Evolutionary conservation across 2,888 invertebrate genomes (phyloP).

Genomic region (Spodoptera picta): DNA sequence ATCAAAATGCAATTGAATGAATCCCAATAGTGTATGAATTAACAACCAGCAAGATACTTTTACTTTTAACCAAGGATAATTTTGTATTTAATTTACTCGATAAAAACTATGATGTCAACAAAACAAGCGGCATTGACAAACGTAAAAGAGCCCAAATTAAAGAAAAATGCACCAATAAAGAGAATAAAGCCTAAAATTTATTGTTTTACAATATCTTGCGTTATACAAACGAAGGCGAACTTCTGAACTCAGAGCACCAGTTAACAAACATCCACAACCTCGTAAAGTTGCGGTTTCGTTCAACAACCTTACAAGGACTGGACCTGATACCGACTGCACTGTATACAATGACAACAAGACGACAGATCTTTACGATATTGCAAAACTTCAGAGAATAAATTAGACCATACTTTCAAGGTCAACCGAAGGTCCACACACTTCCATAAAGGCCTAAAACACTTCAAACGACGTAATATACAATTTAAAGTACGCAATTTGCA

Average conservation of each 20-base stretch:
- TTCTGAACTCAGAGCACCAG: conserved; percentile 46
- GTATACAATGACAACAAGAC: conserved; percentile 28
- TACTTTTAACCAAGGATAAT: no score
- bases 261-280: conserved; percentile 50
- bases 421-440: conserved; percentile 9
- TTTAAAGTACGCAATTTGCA: conserved; percentile 23
- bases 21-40: no score
- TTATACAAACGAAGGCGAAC: conserved; percentile 41
- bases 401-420: conserved; percentile 42
- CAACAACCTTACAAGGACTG: conserved; percentile 33
- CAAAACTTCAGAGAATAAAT: conserved; percentile 44
- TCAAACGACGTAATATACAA: conserved; percentile 16
- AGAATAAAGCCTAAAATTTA: conserved; percentile 25
- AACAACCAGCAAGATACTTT: no score
- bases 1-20: no score
- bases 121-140: no score
- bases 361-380: conserved; percentile 39
- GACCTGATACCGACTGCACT: conserved; percentile 17
- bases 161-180: conserved; percentile 19
- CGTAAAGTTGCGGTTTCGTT: conserved; percentile 37
- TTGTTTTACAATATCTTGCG: conserved; percentile 30
- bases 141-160: conserved; percentile 7
- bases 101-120: no score
- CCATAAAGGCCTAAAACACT: conserved; percentile 14
- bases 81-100: no score